phyloP scores from a whole-genome alignment of 64 coral and sea anemone species.

The Acropora yongei region DNA sequence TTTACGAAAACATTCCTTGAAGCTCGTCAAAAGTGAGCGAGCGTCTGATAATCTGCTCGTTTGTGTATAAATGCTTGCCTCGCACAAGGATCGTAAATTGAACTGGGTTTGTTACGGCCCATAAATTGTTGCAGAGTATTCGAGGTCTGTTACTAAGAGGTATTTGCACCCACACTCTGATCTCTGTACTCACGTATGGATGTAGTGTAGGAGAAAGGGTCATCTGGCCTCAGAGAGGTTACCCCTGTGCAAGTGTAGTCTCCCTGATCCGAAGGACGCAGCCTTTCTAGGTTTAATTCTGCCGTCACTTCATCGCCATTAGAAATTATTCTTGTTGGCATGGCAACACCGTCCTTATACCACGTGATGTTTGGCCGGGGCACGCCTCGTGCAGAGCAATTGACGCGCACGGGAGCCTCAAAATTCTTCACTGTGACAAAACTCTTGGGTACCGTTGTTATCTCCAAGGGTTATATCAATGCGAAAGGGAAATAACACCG shows the following conservation, averaged over 20 bases:
- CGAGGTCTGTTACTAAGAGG: too few species aligned
- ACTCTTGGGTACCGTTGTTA: constrained; percentile 14
- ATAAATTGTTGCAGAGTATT: too few species aligned
- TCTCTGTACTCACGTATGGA: constrained; percentile 21
- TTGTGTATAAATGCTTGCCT: too few species aligned
- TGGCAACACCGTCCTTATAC: constrained; percentile 77
- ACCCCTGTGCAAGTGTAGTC: constrained; percentile 32
- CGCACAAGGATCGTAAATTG: too few species aligned
- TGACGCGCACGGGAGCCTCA: constrained; percentile 42
- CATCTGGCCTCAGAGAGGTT: constrained; percentile 19
- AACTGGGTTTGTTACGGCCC: too few species aligned
- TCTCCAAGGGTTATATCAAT: constrained; percentile 43
- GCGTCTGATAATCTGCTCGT: too few species aligned
- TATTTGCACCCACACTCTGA: too few species aligned
- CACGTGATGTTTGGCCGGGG: constrained; percentile 85
- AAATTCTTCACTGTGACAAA: constrained; percentile 27
- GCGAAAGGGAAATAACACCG: background rate
- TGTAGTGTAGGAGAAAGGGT: constrained; percentile 56
- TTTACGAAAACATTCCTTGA: too few species aligned
- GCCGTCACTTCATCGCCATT: constrained; percentile 4
- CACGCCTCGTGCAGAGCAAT: constrained; percentile 79
- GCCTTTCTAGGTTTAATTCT: constrained; percentile 31
- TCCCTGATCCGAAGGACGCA: constrained; percentile 41
- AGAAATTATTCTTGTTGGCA: constrained; percentile 53
- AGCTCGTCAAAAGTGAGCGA: too few species aligned